These are phyloP conservation scores for Cinara cedri DNA, from an alignment of 2,888 invertebrate genomes.

Conservation along the genomic window DNA sequence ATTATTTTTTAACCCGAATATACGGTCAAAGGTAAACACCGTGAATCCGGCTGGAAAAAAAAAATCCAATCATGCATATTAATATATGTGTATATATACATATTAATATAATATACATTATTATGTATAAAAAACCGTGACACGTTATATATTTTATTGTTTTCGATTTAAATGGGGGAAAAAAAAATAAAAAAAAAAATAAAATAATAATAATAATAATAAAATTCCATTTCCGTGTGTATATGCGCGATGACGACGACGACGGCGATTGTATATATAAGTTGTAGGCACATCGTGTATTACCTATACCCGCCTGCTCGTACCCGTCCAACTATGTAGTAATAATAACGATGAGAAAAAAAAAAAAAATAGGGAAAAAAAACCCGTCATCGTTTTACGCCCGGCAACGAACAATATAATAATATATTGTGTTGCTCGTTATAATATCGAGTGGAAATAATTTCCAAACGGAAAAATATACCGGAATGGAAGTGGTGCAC, in stretches of 20 bases:
- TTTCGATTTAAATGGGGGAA: constrained; percentile 50
- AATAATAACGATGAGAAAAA: no score
- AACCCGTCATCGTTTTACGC: constrained; percentile 35
- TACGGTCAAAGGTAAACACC: constrained; percentile 52
- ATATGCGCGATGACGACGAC: constrained; percentile 4
- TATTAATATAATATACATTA: no score
- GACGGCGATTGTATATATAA: background rate
- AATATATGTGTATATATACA: no score
- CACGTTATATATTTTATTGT: constrained; percentile 50
- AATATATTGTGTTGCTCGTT: no score
- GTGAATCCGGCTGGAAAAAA: constrained; percentile 50
- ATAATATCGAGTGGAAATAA: constrained; percentile 50
- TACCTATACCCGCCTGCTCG: background rate
- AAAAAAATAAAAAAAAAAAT: constrained; percentile 36
- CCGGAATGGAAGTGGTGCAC: background rate
- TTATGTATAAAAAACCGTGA: no score
- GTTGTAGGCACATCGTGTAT: background rate
- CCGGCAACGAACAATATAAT: no score
- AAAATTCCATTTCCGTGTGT: constrained; percentile 55
- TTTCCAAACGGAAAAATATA: constrained; percentile 13
- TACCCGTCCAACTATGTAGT: no score
- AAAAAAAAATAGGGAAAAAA: no score
- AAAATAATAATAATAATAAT: background rate
- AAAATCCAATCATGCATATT: constrained; percentile 53
- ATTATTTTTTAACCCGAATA: background rate